Base-by-base conservation (phyloP, 1,140 invertebrate genomes). In the Drosophila ohnishii region DNA sequence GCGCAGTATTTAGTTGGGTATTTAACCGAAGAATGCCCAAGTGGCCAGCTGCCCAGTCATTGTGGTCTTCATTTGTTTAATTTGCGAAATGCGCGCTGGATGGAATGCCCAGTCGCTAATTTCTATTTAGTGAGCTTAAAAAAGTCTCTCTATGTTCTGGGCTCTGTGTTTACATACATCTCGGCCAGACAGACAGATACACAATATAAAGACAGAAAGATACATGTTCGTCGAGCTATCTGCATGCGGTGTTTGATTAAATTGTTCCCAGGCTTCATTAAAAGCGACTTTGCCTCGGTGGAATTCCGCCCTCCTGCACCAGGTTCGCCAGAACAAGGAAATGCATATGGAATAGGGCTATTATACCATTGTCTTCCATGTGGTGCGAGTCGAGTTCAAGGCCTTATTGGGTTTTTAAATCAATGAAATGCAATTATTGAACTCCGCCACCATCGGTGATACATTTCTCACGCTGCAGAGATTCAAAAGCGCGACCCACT, bases 61-160 rank as follows among this genome's bases (percentile, higher is more conserved):
- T 57, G 69, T 28, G 30, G 53, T 69, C 66, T 59, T 55, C 51
- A 55, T 55, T 55, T 55, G 34, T 55, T 79, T 82, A 83, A 87
- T 87, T 87, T 70, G 61, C 48, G 47, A 87, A 88, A 79, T 75
- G 83, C 87, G 83, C 85, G 57, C 59, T 62, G 67, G 75, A 79
- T 79, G 62, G 71, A 51, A 66, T 40, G 73, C 19, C 48, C 44
- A 51, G 42, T 37, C 71, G 79, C 69, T 86, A 87, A 83, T 88
- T 80, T 70, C 53, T 66, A 87, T 88, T 83, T 70, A 88, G 75
- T 77, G 75, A 61, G 84, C 81, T 86, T 67, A 74, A 87, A 80
- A 51, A 48, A 71, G 58, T 30, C 50, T 30, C 44, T 32, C 48
- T 6, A 53, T 35, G 48, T 16, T 16, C 48, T 61, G 11, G 14